Conservation (phyloP, 2,113 vertebrate species). For the Pluvianellus socialis region DNA sequence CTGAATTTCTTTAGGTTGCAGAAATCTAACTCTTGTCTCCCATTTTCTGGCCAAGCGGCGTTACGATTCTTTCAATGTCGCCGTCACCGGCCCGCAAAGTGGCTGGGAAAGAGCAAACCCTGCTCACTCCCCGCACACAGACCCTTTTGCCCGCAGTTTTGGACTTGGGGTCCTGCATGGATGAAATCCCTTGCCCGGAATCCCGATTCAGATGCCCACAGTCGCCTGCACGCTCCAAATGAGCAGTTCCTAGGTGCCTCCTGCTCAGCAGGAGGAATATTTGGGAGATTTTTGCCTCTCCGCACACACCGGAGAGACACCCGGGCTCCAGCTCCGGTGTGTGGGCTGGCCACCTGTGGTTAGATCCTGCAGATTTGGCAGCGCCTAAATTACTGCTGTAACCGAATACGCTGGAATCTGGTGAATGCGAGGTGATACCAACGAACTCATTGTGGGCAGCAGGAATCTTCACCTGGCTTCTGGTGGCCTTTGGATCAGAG, state of each 20-base stretch:
- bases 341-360: background rate
- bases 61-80: background rate
- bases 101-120: background rate
- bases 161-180: background rate
- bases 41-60: background rate
- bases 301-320: background rate
- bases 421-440: background rate
- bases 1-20: background rate
- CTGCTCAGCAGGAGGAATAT: background rate
- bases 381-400: background rate
- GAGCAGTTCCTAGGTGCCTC: background rate
- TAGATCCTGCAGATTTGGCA: background rate
- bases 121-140: background rate
- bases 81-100: background rate
- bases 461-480: background rate
- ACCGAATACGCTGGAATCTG: background rate
- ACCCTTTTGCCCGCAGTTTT: background rate
- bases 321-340: background rate
- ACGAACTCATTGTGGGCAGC: background rate
- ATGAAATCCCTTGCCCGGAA: background rate
- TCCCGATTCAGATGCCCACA: background rate
- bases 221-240: background rate
- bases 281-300: background rate
- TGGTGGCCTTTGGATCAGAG: background rate
- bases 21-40: background rate